These are phyloP conservation scores for Rhynchonycteris naso DNA, from an alignment of 2,797 vertebrate genomes.

Conservation along the genomic window DNA sequence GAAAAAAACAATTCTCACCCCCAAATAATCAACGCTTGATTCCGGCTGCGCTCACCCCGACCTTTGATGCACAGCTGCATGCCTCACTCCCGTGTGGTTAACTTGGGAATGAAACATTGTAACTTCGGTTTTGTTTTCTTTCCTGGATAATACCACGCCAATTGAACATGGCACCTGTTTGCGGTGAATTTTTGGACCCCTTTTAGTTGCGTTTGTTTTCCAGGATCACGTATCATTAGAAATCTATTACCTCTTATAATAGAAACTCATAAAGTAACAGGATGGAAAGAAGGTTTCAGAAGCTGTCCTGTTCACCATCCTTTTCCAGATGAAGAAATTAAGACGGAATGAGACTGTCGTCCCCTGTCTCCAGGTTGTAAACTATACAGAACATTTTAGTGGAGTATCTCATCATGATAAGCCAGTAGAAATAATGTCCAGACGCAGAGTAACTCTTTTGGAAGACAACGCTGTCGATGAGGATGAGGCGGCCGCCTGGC, in stretches of 20 bases:
- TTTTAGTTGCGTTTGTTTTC: background rate
- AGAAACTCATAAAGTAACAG: background rate
- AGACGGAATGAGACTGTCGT: background rate
- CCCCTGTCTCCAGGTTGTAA: background rate
- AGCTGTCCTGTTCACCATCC: background rate
- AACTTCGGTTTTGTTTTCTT: background rate
- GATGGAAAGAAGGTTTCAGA: background rate
- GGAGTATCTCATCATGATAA: background rate
- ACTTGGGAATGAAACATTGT: background rate
- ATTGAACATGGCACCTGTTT: background rate
- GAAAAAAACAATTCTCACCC: background rate
- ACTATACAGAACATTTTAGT: background rate
- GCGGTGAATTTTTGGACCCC: background rate
- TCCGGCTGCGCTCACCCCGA: background rate
- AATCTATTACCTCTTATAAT: background rate
- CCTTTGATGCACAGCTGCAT: background rate
- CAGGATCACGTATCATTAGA: background rate
- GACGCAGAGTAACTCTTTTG: background rate
- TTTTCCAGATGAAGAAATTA: constrained; percentile 5
- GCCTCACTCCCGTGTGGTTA: background rate
- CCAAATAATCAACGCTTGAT: background rate
- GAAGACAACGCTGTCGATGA: background rate
- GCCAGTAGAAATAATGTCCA: background rate
- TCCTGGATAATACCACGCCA: background rate
- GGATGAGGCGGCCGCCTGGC: background rate